Evolutionary conservation across 1,140 invertebrate species (phyloP).

Genomic region (Heliconius himera): DNA sequence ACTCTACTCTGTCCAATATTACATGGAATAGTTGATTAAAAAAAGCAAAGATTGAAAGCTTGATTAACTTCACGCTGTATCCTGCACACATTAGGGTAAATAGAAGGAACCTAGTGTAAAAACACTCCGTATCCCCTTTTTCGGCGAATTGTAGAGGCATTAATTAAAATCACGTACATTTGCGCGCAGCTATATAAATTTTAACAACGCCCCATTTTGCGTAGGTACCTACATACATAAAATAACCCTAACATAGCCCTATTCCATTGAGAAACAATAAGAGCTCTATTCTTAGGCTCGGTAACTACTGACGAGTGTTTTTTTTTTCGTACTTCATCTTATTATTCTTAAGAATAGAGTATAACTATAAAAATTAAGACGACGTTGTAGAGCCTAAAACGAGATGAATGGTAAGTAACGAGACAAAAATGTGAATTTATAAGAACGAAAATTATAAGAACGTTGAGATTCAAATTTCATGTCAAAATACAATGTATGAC

Average conservation of each 20-base stretch:
- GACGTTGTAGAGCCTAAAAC: background rate
- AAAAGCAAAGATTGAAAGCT: no score
- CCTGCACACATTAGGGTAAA: no score
- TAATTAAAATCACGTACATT: background rate
- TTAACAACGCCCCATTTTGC: background rate
- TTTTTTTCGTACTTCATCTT: slow-evolving; percentile 10
- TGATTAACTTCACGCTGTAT: no score
- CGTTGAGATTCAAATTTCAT: no score
- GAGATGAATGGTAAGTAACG: background rate
- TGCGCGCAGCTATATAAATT: background rate
- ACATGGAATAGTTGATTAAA: no score
- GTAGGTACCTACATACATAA: background rate
- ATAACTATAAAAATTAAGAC: background rate
- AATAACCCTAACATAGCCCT: background rate
- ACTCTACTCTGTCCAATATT: no score
- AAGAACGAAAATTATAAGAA: no score
- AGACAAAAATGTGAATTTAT: no score
- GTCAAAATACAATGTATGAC: no score
- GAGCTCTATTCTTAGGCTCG: background rate
- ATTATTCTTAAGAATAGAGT: background rate
- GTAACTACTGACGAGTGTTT: background rate
- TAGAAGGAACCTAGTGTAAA: no score
- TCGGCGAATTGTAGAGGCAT: no score
- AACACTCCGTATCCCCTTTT: no score
- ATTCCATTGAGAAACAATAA: background rate